A percentile compares a stretch with the other conserved stretches of the same genome.
phyloP scores from a whole-genome alignment of 2,797 vertebrate genomes.

The Hapalemur alaotrensis region DNA sequence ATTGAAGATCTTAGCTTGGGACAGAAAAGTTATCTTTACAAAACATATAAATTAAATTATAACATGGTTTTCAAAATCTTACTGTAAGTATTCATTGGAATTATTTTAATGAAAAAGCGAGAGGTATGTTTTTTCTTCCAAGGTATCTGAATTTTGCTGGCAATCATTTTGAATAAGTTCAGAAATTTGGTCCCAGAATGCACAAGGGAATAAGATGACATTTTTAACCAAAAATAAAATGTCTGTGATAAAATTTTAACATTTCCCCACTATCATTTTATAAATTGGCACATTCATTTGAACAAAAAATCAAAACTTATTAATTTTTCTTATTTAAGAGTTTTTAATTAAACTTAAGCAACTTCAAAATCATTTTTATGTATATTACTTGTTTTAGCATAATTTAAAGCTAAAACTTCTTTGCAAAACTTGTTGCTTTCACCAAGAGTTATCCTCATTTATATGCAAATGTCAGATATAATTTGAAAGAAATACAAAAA shows the following conservation, averaged over 20 bases:
- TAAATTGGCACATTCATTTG: not conserved
- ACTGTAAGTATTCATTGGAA: not conserved
- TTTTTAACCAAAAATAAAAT: conserved; percentile 15
- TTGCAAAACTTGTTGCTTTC: conserved; percentile 9
- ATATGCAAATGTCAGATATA: not conserved
- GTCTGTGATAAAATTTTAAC: not conserved
- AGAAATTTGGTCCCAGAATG: conserved; percentile 7
- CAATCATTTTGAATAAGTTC: not conserved
- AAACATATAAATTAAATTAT: conserved; percentile 7
- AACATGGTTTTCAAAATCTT: not conserved
- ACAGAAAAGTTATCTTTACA: conserved; percentile 17
- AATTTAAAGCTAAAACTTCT: conserved; percentile 41
- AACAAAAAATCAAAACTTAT: not conserved
- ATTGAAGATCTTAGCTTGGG: not conserved
- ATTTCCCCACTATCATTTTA: not conserved
- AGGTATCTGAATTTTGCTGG: not conserved
- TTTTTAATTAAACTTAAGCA: not conserved
- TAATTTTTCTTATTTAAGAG: conserved; percentile 10
- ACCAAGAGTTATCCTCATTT: not conserved
- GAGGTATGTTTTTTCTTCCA: not conserved
- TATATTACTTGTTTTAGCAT: not conserved
- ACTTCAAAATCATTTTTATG: not conserved
- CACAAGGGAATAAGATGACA: not conserved
- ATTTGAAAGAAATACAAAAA: conserved; percentile 9
- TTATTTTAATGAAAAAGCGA: conserved; percentile 25